Percentiles rank a stretch among this genome's conserved stretches.
Evolutionary conservation across 1,140 invertebrate genomes (phyloP).

Genomic region (Maconellicoccus hirsutus): DNA sequence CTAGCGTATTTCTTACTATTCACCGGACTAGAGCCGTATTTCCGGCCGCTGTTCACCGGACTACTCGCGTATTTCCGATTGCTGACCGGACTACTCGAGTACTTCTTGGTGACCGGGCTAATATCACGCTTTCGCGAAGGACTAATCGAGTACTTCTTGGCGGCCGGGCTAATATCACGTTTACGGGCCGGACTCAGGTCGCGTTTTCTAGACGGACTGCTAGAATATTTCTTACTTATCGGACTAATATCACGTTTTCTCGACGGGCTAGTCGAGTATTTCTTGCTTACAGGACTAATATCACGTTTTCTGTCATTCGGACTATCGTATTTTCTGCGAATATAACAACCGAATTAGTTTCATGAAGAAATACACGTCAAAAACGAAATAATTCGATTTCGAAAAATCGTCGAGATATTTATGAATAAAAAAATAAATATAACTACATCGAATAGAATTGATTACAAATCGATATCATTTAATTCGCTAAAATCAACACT

Average conservation of each 20-base stretch:
- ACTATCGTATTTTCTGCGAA: background rate
- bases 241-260: background rate
- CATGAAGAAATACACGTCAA: too few relatives aligned
- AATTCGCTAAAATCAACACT: too few relatives aligned
- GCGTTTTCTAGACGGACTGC: too few relatives aligned
- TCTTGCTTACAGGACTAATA: background rate
- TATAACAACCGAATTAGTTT: too few relatives aligned
- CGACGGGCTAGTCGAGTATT: background rate
- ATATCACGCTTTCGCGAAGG: background rate
- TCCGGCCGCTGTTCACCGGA: background rate
- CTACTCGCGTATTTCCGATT: background rate
- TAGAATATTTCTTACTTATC: too few relatives aligned
- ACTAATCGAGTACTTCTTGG: background rate
- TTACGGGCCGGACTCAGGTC: too few relatives aligned
- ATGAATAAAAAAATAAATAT: too few relatives aligned
- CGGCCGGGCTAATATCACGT: background rate
- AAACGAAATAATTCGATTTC: too few relatives aligned
- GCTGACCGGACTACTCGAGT: background rate
- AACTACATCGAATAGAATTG: too few relatives aligned
- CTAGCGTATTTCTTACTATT: background rate
- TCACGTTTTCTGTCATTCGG: background rate
- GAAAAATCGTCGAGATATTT: too few relatives aligned
- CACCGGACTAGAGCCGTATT: background rate
- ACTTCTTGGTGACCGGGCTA: background rate
- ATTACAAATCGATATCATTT: too few relatives aligned